Evolutionary conservation across 2,888 invertebrate species (phyloP).

Genomic region (Aporophyla lueneburgensis): DNA sequence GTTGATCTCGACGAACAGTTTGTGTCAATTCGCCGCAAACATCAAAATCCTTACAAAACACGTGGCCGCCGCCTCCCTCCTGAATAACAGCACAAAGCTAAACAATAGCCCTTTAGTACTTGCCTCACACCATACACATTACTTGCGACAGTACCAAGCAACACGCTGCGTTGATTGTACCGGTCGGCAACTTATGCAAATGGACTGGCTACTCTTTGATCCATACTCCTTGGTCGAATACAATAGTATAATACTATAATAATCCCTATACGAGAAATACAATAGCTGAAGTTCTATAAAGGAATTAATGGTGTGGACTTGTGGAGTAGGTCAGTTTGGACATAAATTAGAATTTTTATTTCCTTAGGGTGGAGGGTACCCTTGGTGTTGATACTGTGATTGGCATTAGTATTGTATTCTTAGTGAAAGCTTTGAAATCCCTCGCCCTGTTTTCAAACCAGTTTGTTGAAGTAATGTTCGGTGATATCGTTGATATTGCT

Average conservation of each 20-base stretch:
- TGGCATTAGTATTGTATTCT: slow-evolving; percentile 49
- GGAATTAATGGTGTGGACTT: slow-evolving; percentile 57
- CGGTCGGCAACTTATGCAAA: slow-evolving; percentile 58
- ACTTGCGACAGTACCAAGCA: slow-evolving; percentile 42
- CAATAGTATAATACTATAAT: slow-evolving; percentile 55
- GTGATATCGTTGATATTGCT: slow-evolving; percentile 1
- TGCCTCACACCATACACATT: slow-evolving; percentile 62
- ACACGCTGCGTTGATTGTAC: slow-evolving; percentile 55
- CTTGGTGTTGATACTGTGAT: slow-evolving; percentile 50
- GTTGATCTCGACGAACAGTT: slow-evolving; percentile 10
- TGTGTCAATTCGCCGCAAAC: slow-evolving; percentile 37
- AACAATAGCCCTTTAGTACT: slow-evolving; percentile 68
- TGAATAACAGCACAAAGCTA: slow-evolving; percentile 54
- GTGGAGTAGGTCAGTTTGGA: slow-evolving; percentile 55
- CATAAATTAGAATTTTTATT: slow-evolving; percentile 63
- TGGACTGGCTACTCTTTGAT: slow-evolving; percentile 49
- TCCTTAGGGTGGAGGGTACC: slow-evolving; percentile 51
- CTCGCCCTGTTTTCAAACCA: slow-evolving; percentile 22
- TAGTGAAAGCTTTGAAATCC: slow-evolving; percentile 25
- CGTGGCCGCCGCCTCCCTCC: slow-evolving; percentile 64
- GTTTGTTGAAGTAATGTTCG: slow-evolving; percentile 14
- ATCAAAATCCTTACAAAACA: slow-evolving; percentile 60
- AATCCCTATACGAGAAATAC: slow-evolving; percentile 53
- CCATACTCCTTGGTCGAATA: slow-evolving; percentile 48
- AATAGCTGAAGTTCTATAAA: slow-evolving; percentile 47